Evolutionary conservation across 2,888 invertebrate species (phyloP).

Genomic region (Thymelicus sylvestris): DNA sequence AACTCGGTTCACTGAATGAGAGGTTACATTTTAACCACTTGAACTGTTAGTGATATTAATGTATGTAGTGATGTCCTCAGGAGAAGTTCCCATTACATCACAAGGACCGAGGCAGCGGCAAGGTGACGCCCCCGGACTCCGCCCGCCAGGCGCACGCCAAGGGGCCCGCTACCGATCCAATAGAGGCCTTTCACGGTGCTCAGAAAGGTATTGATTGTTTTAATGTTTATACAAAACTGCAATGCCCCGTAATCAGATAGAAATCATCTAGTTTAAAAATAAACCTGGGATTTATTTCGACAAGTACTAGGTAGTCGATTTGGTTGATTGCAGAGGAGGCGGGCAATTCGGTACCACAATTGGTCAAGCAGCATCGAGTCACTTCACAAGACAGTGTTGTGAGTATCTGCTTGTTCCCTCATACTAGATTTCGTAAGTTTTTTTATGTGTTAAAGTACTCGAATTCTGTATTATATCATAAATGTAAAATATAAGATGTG

Average conservation of each 20-base stretch:
- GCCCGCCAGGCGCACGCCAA: constrained; percentile 30
- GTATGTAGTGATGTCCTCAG: constrained; percentile 44
- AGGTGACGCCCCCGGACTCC: constrained; percentile 55
- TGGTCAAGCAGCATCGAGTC: constrained; percentile 75
- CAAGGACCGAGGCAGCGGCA: constrained; percentile 53
- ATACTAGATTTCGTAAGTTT: no score
- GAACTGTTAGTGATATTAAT: no score
- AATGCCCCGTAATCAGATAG: no score
- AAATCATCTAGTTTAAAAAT: no score
- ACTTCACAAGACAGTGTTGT: constrained; percentile 77
- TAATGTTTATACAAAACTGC: no score
- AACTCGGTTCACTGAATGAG: no score
- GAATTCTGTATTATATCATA: no score
- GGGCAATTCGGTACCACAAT: constrained; percentile 50
- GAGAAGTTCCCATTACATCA: constrained; percentile 64
- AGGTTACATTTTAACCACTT: no score
- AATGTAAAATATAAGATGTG: no score
- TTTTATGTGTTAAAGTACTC: no score
- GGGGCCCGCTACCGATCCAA: constrained; percentile 43
- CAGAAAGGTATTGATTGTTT: constrained; percentile 49
- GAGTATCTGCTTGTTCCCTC: constrained; percentile 45
- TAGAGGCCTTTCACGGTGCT: constrained; percentile 45
- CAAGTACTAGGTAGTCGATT: no score
- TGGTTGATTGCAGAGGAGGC: constrained; percentile 59
- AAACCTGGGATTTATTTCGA: no score